A percentile compares a stretch with the other conserved stretches of the same genome.
Evolutionary conservation across 2,888 invertebrate genomes (phyloP).

Genomic region (Aspidiotus destructor): DNA sequence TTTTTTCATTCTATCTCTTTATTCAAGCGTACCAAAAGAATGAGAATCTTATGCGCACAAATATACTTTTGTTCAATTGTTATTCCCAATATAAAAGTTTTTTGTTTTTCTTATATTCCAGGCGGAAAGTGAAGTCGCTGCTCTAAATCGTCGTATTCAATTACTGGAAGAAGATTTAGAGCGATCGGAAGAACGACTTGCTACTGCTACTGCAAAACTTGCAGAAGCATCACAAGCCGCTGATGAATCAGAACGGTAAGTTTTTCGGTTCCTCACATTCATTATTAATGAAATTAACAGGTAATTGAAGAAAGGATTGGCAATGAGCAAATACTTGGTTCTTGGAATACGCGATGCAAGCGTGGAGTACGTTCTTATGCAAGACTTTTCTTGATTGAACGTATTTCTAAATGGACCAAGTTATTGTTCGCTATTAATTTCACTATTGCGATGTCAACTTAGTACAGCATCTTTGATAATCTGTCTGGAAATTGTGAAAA

Average conservation of each 20-base stretch:
- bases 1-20: background rate
- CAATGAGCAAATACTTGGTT: too few species aligned
- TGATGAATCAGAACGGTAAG: conserved; percentile 99
- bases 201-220: conserved; percentile 94
- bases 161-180: conserved; percentile 99
- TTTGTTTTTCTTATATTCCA: conserved; percentile 42
- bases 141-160: conserved; percentile 96
- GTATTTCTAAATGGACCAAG: too few species aligned
- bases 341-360: too few species aligned
- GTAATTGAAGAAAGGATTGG: too few species aligned
- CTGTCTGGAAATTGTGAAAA: too few species aligned
- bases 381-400: too few species aligned
- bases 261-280: conserved; percentile 33
- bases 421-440: too few species aligned
- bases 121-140: conserved; percentile 98
- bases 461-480: too few species aligned
- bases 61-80: background rate
- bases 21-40: background rate
- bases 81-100: background rate
- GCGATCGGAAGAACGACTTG: conserved; percentile 96
- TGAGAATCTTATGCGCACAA: background rate
- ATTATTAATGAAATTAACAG: too few species aligned
- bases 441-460: too few species aligned
- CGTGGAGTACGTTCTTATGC: too few species aligned
- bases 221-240: conserved; percentile 99